Evolutionary conservation across 1,140 invertebrate species (phyloP).

Genomic region (Xylocopa sonorina): DNA sequence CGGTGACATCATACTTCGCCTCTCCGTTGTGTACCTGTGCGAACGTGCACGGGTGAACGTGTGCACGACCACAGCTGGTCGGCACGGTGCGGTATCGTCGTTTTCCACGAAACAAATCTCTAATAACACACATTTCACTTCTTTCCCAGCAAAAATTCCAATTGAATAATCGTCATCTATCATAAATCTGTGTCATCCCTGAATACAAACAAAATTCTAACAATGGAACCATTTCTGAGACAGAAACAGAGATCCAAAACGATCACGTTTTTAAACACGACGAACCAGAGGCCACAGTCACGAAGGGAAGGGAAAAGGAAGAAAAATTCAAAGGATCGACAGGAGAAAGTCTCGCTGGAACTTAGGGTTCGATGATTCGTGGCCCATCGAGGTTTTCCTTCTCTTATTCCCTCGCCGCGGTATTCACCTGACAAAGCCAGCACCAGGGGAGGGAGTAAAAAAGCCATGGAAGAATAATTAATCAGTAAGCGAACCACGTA

Average conservation of each 20-base stretch:
- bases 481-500: conserved; percentile 74
- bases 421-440: conserved; percentile 29
- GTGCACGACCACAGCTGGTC: background rate
- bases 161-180: too few relatives aligned
- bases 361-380: conserved; percentile 46
- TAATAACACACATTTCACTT: background rate
- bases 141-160: too few relatives aligned
- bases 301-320: background rate
- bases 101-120: background rate
- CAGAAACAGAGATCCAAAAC: background rate
- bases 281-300: too few relatives aligned
- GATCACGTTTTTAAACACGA: background rate
- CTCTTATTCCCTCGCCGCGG: conserved; percentile 7
- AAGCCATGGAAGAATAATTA: conserved; percentile 67
- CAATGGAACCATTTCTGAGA: background rate
- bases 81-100: background rate
- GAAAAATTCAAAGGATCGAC: conserved; percentile 44
- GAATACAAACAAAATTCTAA: background rate
- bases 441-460: conserved; percentile 33
- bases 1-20: conserved; percentile 73
- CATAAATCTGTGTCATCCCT: background rate
- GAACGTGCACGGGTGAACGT: conserved; percentile 19
- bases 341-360: conserved; percentile 42
- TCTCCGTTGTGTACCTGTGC: conserved; percentile 38
- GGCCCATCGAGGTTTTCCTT: conserved; percentile 20